These are phyloP conservation scores for Tragelaphus buxtoni DNA, from an alignment of 2,113 vertebrate genomes.

Conservation along the genomic window DNA sequence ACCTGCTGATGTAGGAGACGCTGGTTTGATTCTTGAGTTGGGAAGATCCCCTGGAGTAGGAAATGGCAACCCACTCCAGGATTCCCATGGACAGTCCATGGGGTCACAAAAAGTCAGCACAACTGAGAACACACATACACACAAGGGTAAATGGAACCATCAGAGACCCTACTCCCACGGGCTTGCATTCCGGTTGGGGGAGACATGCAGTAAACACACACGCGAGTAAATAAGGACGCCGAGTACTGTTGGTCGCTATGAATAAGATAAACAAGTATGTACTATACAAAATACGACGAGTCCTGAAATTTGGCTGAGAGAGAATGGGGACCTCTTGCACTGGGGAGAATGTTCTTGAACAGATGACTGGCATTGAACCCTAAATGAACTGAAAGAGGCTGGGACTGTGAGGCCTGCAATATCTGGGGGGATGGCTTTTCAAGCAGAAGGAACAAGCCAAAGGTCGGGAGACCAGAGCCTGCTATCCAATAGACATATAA, in stretches of 20 bases:
- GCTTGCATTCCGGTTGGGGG: not conserved
- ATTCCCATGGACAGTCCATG: not conserved
- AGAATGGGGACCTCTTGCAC: not conserved
- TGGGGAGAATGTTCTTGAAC: not conserved
- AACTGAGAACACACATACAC: not conserved
- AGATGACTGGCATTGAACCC: not conserved
- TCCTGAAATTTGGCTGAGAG: not conserved
- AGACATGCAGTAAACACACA: not conserved
- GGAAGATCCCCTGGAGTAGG: not conserved
- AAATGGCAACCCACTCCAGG: not conserved
- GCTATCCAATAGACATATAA: not conserved
- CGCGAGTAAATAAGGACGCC: not conserved
- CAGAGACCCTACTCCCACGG: not conserved
- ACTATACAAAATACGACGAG: not conserved
- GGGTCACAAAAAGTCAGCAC: not conserved
- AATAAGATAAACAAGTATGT: not conserved
- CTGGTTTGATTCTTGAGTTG: not conserved
- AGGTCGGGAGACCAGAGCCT: not conserved
- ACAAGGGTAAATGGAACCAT: not conserved
- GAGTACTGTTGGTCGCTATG: not conserved
- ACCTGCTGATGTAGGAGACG: not conserved
- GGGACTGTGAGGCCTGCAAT: not conserved
- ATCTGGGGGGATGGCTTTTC: not conserved
- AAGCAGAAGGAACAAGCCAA: not conserved
- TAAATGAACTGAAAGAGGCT: not conserved